Base-by-base conservation (phyloP, 2,113 vertebrate genomes). In the Prolemur simus region DNA sequence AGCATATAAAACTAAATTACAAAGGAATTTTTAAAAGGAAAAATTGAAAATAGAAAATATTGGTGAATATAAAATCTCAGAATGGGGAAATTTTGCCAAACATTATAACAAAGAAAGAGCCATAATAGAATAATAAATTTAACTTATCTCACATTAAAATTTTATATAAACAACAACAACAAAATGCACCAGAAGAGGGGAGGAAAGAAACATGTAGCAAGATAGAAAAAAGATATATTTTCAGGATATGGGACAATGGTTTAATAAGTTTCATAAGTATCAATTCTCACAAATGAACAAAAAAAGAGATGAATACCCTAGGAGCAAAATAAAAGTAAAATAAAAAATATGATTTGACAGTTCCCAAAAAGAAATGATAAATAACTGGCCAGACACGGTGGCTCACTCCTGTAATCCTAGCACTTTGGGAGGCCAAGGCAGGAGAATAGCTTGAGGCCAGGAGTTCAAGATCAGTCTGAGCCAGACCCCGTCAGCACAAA, bases 1-100 rank as follows among this genome's bases (percentile, higher is more conserved):
- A 87, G 37, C 34, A 34, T 64, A 34, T 17, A 60, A 83, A 94
- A 80, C n/a, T 80, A 92, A 89, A 81, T 73, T 78, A 86, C 13
- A n/a, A 90, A 56, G 71, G 20, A 63, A 80, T 78, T 92, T 95
- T 85, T 58, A 34, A 93, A 71, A 78, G 39, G 27, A 63, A 78
- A 78, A 88, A 83, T 15, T n/a, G 7, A 49, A 88, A 56, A 34
- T 37, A 27, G n/a, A 45, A 91, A 90, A 47, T 74, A 76, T 49
- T 90, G 17, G 21, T 58, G 63, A 84, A 52, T 64, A 81, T 69
- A 56, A 91, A 64, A 89, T 81, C 74, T 66, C 58, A 83, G 47
- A 94, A 77, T 21, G 25, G 23, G 37, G 7, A 37, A 87, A 15
- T 20, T 27, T 91, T 54, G 77, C 23, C 5, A 94, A 92, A 87